phyloP scores from a whole-genome alignment of 92 coral and sea anemone species.

The Epizoanthus scotinus region DNA sequence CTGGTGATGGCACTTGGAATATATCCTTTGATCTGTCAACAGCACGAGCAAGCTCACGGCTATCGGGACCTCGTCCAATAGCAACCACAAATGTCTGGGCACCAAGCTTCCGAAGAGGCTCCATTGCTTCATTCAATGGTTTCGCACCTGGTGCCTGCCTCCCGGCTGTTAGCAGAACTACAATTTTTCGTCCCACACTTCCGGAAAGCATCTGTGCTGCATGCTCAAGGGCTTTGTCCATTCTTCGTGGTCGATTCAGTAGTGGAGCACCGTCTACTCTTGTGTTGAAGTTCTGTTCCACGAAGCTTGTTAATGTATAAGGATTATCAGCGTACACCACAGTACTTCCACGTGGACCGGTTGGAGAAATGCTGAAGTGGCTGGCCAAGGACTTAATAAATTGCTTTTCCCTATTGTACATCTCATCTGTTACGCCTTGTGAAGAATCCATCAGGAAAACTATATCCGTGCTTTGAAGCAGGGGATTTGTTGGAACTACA shows the following conservation, averaged over 20 bases:
- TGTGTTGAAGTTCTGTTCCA: not conserved
- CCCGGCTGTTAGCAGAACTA: constrained; percentile 41
- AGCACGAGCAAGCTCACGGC: constrained; percentile 1
- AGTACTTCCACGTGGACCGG: constrained; percentile 43
- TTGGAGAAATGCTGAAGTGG: constrained; percentile 38
- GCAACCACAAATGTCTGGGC: constrained; percentile 47
- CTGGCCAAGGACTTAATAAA: constrained; percentile 44
- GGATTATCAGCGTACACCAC: constrained; percentile 48
- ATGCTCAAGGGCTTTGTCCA: constrained; percentile 32
- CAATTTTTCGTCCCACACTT: constrained; percentile 28
- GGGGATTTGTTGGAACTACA: constrained; percentile 12
- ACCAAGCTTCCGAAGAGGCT: constrained; percentile 39
- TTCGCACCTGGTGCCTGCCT: constrained; percentile 41
- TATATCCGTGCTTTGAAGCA: constrained; percentile 20
- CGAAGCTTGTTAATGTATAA: constrained; percentile 12
- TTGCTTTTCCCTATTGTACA: constrained; percentile 38
- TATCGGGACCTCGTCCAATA: constrained; percentile 35
- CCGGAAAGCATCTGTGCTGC: constrained; percentile 25
- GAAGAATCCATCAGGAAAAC: constrained; percentile 52
- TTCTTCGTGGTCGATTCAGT: constrained; percentile 21
- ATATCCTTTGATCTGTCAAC: constrained; percentile 12
- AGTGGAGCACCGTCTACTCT: constrained; percentile 20
- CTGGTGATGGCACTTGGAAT: constrained; percentile 3
- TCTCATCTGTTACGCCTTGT: constrained; percentile 31
- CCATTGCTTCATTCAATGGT: constrained; percentile 48